Evolutionary conservation across 2,113 vertebrate genomes (phyloP), one percentile per base, ranked within the genome.

Genomic region (Gorsachius goisagi): DNA sequence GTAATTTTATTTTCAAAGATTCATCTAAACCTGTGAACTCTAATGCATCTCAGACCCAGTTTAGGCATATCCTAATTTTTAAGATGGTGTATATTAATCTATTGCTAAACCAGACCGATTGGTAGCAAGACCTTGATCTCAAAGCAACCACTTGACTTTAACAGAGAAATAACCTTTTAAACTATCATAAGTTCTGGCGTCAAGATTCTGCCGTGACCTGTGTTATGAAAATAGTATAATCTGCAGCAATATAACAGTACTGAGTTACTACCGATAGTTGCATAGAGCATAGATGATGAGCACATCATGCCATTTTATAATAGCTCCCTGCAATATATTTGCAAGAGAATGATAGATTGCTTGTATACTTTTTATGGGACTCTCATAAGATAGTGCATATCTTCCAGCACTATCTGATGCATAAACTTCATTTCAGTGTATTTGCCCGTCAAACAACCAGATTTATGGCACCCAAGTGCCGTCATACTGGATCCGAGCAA

Each of bases 151-250:
- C 72, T 59, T 75, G 49, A 52, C 71, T 89, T n/a, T 27, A 80
- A 68, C 20, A 80, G 64, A 94, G 59, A 77, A 91, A 73, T 59
- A 90, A 89, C 45, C 64, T 82, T 85, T 76, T 26, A 47, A 80
- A 76, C 64, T 63, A 63, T 35, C 59, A 18, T 10, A 79, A 83
- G 21, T 62, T 73, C 75, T 87, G 93, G 85, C 35, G 30, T 82
- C 89, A 72, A 92, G 93, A 83, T 71, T 94, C 93, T 95, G 82
- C 58, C 56, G 39, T 82, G 87, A 92, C 72, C 89, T 55, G 28
- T 83, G 83, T 95, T 91, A 97, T 86, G 89, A 96, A 90, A 97
- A 94, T 79, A 95, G 91, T 22, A 76, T 85, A 72, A 97, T 95
- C 92, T 96, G 37, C 4, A 6, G 77, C 73, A 69, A 91, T 95